Conservation (phyloP, 1,140 invertebrate species). For the Bombus picipes region DNA sequence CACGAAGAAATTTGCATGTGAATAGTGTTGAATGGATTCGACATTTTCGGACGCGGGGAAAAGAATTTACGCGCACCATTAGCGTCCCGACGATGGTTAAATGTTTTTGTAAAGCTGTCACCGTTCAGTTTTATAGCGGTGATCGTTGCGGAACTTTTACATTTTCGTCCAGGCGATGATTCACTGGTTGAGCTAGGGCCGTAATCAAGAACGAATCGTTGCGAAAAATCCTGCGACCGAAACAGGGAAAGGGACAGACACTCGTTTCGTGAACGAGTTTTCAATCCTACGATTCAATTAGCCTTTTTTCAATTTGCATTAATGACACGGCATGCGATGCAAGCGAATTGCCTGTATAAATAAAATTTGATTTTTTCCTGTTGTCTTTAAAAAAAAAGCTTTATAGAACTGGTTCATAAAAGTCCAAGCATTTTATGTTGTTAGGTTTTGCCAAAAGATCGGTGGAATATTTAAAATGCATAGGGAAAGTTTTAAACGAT, state of each 20-base stretch:
- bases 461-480: not conserved
- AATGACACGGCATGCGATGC: not conserved
- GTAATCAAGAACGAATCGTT: slow-evolving; percentile 6
- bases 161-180: slow-evolving; percentile 6
- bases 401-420: not conserved
- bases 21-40: slow-evolving; percentile 36
- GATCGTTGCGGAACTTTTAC: slow-evolving; percentile 35
- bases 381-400: not conserved
- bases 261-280: not conserved
- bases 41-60: slow-evolving; percentile 30
- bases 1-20: slow-evolving; percentile 43
- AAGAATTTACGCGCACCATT: slow-evolving; percentile 55
- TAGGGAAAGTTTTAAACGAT: not conserved
- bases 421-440: not conserved
- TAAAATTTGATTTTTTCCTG: not conserved
- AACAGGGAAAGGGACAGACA: not conserved
- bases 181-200: not conserved
- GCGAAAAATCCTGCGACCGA: not conserved
- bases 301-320: slow-evolving; percentile 5
- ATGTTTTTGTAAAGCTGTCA: slow-evolving; percentile 55
- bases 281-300: slow-evolving; percentile 6
- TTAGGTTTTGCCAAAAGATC: not conserved
- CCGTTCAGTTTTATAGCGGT: slow-evolving; percentile 29
- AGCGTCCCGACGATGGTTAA: slow-evolving; percentile 49
- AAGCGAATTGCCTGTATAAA: not conserved